Base-by-base conservation (phyloP, 2,797 vertebrate genomes). In the Alcedo atthis region DNA sequence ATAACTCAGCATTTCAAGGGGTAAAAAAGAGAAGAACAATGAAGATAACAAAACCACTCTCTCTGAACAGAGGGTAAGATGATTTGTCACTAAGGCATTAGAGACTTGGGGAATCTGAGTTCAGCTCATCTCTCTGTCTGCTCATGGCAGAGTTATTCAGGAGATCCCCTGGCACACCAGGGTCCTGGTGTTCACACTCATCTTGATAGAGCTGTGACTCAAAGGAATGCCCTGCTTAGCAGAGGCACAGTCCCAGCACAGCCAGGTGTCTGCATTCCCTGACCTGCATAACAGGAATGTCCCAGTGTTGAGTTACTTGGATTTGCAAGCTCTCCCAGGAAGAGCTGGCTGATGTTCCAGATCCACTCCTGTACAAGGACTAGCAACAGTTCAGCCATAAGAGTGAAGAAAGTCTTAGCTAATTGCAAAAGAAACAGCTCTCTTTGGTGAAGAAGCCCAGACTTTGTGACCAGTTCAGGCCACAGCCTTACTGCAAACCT, bases 171-270 rank as follows among this genome's bases (percentile, higher is more conserved):
- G 53, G 8, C 9, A 5, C 33, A 80, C 18, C 40, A n/a, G 37
- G 43, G 61, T 76, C 33, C 88, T 73, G n/a, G 32, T 75, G 46
- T 45, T 63, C 4, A 2, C 32, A 57, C 25, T 53, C 37, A 22
- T 74, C 57, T 69, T 8, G 0, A 17, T 61, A 49, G 42, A 15
- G n/a, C 20, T 0, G 0, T 46, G 51, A 42, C 46, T 54, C 46
- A 64, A 55, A 55, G 70, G 12, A 87, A 33, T 30, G 33, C 9
- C 37, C 53, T 43, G 55, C 43, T 69, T 74, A 45, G 35, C 57
- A 59, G 53, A 42, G 26, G 12, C 58, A 57, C 15, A 49, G 42
- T 26, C 68, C 16, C 64, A 63, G 53, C 10, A 24, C 53, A 70
- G 30, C 12, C 35, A 30, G 12, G 17, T 24, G 9, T 24, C 15